Evolutionary conservation across 2,113 vertebrate genomes (phyloP).

Genomic region (Struthio camelus): DNA sequence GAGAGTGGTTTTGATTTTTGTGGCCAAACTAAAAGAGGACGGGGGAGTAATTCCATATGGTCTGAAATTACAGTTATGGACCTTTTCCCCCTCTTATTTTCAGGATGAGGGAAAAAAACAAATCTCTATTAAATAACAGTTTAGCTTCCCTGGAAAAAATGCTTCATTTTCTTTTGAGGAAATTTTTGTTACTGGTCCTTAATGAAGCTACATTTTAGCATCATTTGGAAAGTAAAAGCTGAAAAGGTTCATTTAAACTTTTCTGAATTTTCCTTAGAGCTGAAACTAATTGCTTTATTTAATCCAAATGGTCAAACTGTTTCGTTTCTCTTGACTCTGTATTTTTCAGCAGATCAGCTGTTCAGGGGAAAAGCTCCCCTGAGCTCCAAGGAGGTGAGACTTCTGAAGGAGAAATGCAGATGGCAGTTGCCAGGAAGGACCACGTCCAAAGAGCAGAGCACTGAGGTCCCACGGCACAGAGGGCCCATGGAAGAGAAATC

Average conservation of each 20-base stretch:
- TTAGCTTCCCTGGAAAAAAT: background rate
- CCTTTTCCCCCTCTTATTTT: background rate
- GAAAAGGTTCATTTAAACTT: background rate
- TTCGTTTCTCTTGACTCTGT: background rate
- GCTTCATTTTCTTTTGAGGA: background rate
- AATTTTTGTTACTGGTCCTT: background rate
- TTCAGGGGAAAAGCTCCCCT: background rate
- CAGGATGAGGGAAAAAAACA: background rate
- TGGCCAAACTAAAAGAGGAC: background rate
- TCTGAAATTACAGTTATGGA: background rate
- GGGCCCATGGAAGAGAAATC: accelerated
- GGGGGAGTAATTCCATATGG: background rate
- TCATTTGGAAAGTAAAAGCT: background rate
- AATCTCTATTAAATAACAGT: background rate
- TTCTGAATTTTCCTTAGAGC: background rate
- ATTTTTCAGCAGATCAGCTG: background rate
- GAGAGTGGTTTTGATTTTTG: background rate
- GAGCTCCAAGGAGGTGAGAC: background rate
- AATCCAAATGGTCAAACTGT: background rate
- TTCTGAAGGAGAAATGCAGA: background rate
- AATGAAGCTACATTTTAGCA: background rate
- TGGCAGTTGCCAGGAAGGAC: background rate
- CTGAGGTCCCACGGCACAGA: accelerated
- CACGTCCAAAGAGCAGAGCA: background rate
- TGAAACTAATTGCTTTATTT: background rate